Evolutionary conservation across 1,140 invertebrate species (phyloP).

Genomic region (Zaprionus nigranus): DNA sequence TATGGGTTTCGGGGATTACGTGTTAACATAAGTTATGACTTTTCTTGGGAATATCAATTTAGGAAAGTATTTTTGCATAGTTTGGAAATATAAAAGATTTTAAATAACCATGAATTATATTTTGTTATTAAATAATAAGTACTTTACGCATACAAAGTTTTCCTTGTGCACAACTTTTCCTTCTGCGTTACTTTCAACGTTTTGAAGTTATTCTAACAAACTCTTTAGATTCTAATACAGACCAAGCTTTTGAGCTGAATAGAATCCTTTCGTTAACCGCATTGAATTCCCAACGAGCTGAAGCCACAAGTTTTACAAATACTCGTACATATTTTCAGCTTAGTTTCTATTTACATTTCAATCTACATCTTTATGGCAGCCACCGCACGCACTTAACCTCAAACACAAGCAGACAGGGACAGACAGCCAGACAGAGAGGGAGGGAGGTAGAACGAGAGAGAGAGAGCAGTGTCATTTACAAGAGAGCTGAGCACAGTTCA

Average conservation of each 20-base stretch:
- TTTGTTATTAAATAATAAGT: background rate
- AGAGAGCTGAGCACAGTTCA: conserved; percentile 5
- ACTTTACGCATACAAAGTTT: background rate
- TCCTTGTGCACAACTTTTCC: background rate
- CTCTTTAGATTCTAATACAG: background rate
- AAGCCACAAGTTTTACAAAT: conserved; percentile 61
- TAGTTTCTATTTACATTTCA: conserved; percentile 39
- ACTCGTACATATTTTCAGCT: conserved; percentile 21
- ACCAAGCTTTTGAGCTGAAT: background rate
- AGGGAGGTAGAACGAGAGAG: background rate
- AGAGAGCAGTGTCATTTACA: conserved; percentile 29
- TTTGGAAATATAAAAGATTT: background rate
- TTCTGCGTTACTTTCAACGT: background rate
- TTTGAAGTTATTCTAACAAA: background rate
- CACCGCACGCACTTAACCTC: conserved; percentile 1
- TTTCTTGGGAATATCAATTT: background rate
- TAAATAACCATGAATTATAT: background rate
- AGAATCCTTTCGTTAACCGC: conserved; percentile 12
- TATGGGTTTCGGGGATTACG: background rate
- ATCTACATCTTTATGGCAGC: conserved; percentile 30
- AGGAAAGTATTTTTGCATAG: background rate
- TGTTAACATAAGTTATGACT: background rate
- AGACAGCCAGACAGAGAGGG: background rate
- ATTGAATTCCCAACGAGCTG: conserved; percentile 36
- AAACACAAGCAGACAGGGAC: background rate